phyloP scores from a whole-genome alignment of 2,888 invertebrate genomes.

The Odontomyia ornata region DNA sequence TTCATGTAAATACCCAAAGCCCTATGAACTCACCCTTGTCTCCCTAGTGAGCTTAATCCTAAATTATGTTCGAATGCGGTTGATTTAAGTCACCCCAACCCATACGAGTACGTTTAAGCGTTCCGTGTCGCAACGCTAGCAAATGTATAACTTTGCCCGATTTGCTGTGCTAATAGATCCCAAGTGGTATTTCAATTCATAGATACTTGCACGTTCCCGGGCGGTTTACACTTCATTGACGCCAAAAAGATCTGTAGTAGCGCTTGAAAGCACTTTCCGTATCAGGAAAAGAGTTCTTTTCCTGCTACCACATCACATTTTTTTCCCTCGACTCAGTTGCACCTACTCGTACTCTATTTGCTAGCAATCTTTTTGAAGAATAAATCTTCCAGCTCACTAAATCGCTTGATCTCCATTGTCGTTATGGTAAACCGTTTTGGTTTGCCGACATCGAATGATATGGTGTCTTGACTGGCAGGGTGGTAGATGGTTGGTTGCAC shows the following conservation, averaged over 20 bases:
- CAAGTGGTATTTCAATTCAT: not conserved
- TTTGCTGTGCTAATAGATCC: not conserved
- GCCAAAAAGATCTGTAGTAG: not conserved
- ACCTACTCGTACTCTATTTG: not conserved
- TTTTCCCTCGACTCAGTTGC: not conserved
- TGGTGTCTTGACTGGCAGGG: not conserved
- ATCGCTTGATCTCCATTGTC: slow-evolving; percentile 37
- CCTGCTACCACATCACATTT: not conserved
- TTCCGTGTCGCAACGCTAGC: not conserved
- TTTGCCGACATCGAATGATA: not conserved
- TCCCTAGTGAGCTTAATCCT: slow-evolving; percentile 19
- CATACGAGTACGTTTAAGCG: not conserved
- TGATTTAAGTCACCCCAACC: slow-evolving; percentile 21
- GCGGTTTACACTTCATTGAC: slow-evolving; percentile 32
- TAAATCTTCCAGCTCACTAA: slow-evolving; percentile 41
- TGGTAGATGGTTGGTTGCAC: not conserved
- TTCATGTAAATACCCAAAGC: no score
- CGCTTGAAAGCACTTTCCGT: not conserved
- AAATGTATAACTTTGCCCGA: slow-evolving; percentile 2
- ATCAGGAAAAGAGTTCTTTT: not conserved
- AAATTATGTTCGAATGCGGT: slow-evolving; percentile 28
- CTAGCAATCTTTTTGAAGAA: not conserved
- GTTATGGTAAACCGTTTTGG: slow-evolving; percentile 12
- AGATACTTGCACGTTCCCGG: not conserved
- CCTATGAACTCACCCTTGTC: no score